Base-by-base conservation (phyloP, 2,888 invertebrate genomes). In the Amblyjoppa fuscipennis region DNA sequence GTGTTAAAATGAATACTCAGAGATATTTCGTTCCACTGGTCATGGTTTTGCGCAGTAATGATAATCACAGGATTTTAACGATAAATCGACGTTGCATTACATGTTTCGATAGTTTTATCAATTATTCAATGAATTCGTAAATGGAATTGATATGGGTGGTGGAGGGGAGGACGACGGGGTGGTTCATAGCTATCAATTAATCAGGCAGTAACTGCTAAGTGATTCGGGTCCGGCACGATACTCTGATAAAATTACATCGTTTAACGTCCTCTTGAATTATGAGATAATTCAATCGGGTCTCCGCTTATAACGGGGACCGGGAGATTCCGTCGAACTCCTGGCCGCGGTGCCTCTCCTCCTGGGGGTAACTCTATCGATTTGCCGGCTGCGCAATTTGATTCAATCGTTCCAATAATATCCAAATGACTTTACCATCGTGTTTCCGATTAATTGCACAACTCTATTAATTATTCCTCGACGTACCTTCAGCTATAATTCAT, bases 281-380 rank as follows among this genome's bases (percentile, higher is more conserved):
- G 75, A 84, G 87, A 87, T 87, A 88, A 88, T 86, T 87, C 76
- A 84, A 88, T 88, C 80, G 76, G 71, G 68, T 69, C 76, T 68
- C 56, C 83, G 86, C 83, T 87, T 86, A 83, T 71, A 84, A 41
- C 79, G 45, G 83, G 66, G 84, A 81, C 73, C 78, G 81, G 81
- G 78, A 79, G 71, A 83, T 81, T 87, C 84, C 86, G 83, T 88
- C 87, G 88, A 87, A 86, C 85, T 84, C 74, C 38, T 53, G 80
- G 74, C 51, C 71, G 69, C 69, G 66, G 53, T 84, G 38, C 84
- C 79, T 79, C 66, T 81, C 66, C 81, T 74, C 34, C 68, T 28
- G 73, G 80, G 71, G 66, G 78, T 78, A 74, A 86, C 86, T 83
- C 77, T 81, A 79, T 85, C 83, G 83, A 84, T 87, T 87, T 83